Evolutionary conservation across 2,888 invertebrate genomes (phyloP).

Genomic region (Heliconius erato): DNA sequence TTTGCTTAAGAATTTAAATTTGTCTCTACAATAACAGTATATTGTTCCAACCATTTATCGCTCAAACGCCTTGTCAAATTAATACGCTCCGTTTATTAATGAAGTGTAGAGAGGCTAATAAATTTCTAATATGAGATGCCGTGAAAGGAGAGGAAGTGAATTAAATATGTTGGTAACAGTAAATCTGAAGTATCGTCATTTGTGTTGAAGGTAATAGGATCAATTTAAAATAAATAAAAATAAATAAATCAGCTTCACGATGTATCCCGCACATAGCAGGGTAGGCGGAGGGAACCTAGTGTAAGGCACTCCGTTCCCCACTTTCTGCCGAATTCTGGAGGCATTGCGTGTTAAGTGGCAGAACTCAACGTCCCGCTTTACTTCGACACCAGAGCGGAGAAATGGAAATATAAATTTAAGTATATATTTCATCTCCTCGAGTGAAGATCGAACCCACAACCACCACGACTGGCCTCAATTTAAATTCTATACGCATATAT

Average conservation of each 20-base stretch:
- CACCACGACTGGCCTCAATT: not conserved
- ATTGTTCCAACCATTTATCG: conserved; percentile 22
- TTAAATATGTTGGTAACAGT: not conserved
- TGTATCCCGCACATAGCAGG: too few relatives aligned
- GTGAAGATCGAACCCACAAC: too few relatives aligned
- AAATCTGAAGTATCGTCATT: not conserved
- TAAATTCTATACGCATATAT: not conserved
- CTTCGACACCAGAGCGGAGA: too few relatives aligned
- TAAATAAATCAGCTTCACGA: too few relatives aligned
- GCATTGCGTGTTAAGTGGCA: too few relatives aligned
- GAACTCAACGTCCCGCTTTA: too few relatives aligned
- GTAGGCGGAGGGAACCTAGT: too few relatives aligned
- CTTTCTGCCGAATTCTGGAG: too few relatives aligned
- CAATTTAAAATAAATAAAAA: not conserved
- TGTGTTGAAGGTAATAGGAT: not conserved
- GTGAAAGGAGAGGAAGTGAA: conserved; percentile 5
- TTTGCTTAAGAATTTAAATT: not conserved
- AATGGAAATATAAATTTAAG: too few relatives aligned
- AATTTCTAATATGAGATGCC: conserved; percentile 18
- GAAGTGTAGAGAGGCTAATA: conserved; percentile 16
- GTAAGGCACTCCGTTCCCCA: too few relatives aligned
- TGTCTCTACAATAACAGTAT: conserved; percentile 3
- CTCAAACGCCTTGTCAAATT: conserved; percentile 17
- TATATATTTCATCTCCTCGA: too few relatives aligned
- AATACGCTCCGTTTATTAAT: conserved; percentile 23